Evolutionary conservation across 2,888 invertebrate species (phyloP).

Genomic region (Stomorhina lunata): DNA sequence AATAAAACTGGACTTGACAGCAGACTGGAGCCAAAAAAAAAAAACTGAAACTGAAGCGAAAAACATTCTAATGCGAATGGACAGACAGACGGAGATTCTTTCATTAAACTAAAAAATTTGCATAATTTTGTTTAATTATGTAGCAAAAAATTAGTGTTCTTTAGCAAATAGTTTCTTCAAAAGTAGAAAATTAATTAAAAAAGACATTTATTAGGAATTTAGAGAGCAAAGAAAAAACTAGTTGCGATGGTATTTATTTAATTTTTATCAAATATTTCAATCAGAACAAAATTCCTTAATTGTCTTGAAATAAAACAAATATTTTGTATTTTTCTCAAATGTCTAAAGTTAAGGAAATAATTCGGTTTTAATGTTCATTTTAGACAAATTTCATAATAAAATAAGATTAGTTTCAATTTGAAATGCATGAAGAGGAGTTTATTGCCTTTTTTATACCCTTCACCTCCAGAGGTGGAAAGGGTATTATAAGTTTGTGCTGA

Average conservation of each 20-base stretch:
- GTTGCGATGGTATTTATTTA: not conserved
- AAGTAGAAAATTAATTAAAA: conserved; percentile 17
- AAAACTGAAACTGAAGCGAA: conserved; percentile 4
- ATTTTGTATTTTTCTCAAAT: not conserved
- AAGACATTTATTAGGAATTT: conserved; percentile 16
- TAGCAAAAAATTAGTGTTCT: not conserved
- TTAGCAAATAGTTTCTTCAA: not conserved
- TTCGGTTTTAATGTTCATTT: not conserved
- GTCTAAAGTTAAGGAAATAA: not conserved
- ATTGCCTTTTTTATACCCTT: too few relatives aligned
- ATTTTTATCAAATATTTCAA: not conserved
- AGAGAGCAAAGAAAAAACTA: not conserved
- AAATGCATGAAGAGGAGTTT: too few relatives aligned
- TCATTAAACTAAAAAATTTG: conserved; percentile 30
- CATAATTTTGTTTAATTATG: conserved; percentile 31
- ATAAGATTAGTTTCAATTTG: not conserved
- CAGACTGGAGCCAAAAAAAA: conserved; percentile 53
- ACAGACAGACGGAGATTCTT: not conserved
- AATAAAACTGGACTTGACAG: conserved; percentile 43
- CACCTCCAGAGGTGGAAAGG: too few relatives aligned
- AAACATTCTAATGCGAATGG: conserved; percentile 10
- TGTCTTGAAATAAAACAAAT: not conserved
- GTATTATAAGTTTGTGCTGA: too few relatives aligned
- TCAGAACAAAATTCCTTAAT: not conserved
- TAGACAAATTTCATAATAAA: not conserved